These are phyloP conservation scores for Netelia fuscicornis DNA, from an alignment of 2,888 invertebrate species.

Conservation along the genomic window DNA sequence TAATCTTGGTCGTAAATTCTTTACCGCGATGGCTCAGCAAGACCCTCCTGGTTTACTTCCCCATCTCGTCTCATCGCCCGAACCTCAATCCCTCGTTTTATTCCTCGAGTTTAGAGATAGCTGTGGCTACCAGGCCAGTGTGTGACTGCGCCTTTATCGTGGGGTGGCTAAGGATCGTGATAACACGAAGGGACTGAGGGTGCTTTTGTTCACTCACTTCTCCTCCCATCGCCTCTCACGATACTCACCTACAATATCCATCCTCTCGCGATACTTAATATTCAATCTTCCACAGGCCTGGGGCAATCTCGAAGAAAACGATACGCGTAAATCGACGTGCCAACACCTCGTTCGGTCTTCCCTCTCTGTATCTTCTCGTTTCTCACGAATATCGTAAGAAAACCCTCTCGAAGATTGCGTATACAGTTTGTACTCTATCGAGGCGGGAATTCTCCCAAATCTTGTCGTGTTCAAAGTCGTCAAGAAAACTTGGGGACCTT, in stretches of 20 bases:
- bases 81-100: neutral
- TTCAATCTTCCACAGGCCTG: constrained; percentile 61
- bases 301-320: constrained; percentile 34
- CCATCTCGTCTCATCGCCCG: constrained; percentile 2
- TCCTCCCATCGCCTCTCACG: neutral
- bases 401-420: constrained; percentile 10
- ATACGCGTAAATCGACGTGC: constrained; percentile 49
- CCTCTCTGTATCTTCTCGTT: neutral
- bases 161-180: constrained; percentile 32
- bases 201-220: constrained; percentile 3
- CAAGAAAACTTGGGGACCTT: neutral
- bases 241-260: neutral
- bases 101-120: constrained; percentile 22
- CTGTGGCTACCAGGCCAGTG: neutral
- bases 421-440: constrained; percentile 11
- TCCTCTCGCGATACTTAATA: constrained; percentile 46
- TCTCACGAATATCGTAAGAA: constrained; percentile 4
- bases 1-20: constrained; percentile 25
- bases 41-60: constrained; percentile 20
- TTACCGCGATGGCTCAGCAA: neutral
- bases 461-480: constrained; percentile 3
- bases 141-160: constrained; percentile 20
- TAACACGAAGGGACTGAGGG: constrained; percentile 21
- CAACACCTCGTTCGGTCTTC: constrained; percentile 14
- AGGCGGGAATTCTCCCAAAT: constrained; percentile 9